Base-by-base conservation (phyloP, 1,140 invertebrate genomes). In the Drosophila ficusphila region DNA sequence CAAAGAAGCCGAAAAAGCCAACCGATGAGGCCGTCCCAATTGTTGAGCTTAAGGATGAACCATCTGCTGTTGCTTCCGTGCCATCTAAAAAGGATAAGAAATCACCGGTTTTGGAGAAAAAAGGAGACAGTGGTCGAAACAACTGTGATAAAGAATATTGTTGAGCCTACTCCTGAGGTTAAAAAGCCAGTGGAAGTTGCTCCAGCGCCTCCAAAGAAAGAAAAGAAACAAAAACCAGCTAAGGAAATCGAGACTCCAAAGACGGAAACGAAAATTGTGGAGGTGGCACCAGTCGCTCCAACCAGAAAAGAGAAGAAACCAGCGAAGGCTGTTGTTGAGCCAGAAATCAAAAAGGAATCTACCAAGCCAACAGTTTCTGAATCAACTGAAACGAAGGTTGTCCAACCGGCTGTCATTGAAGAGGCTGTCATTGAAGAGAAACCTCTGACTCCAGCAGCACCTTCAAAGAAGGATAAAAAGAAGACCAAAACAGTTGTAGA, bases 1-100 rank as follows among this genome's bases (percentile, higher is more conserved):
- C 67, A 0, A 83, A 73, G 14, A 89, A 76, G 29, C 7, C 11
- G 1, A 86, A 78, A 39, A 75, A 74, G 29, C n/a, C 36, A 14
- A 16, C 38, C 2, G 79, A 83, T 19, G 61, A 67, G 19, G 6
- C n/a, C n/a, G 16, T 21, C 1, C 1, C 11, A 1, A 19, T 12
- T 34, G 1, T 6, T 11, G 52, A 79, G 9, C 25, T 34, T 1
- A 49, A 47, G 19, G 33, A 49, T 14, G 67, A 76, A 38, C 7
- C 42, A 23, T 11, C 48, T 12, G 18, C 12, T 7, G 36, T 25
- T 25, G 25, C 16, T 11, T 42, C 27, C 33, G 33, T 53, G 7
- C 48, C 61, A 2, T n/a, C 14, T 2, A 85, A 65, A n/a, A 77
- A 76, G 33, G 68, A 85, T 0, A 67, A 39, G 31, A 76, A 52